These are phyloP conservation scores for Drusus annulatus DNA, from an alignment of 1,140 invertebrate genomes.

Conservation along the genomic window DNA sequence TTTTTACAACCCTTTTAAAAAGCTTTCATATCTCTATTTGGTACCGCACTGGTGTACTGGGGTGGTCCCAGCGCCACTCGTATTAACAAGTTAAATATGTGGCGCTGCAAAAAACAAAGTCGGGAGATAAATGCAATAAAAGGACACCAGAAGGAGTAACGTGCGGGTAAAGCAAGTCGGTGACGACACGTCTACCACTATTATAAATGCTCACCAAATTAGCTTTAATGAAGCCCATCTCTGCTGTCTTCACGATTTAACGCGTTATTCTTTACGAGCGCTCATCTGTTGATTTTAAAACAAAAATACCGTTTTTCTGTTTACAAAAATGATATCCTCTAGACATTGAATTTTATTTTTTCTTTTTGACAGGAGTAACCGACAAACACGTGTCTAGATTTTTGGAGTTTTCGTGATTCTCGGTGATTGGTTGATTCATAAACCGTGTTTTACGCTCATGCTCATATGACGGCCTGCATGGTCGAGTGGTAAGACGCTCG, in stretches of 20 bases:
- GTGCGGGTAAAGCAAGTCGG: constrained; percentile 23
- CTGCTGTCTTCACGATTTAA: constrained; percentile 40
- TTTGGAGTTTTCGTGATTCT: too few relatives aligned
- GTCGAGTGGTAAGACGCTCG: too few relatives aligned
- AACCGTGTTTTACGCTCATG: too few relatives aligned
- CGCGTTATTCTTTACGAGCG: constrained; percentile 20
- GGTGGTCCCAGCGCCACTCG: constrained; percentile 51
- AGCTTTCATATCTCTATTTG: too few relatives aligned
- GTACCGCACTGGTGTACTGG: constrained; percentile 17
- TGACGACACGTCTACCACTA: constrained; percentile 47
- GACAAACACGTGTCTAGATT: too few relatives aligned
- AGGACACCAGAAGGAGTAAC: constrained; percentile 49
- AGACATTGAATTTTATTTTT: neutral
- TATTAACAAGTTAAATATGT: constrained; percentile 54
- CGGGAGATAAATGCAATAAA: constrained; percentile 37
- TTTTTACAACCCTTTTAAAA: too few relatives aligned
- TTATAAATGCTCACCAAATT: constrained; percentile 56
- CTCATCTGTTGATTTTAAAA: constrained; percentile 12
- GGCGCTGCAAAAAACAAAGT: constrained; percentile 51
- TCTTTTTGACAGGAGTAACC: too few relatives aligned
- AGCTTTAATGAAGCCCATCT: constrained; percentile 53
- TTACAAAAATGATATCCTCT: neutral
- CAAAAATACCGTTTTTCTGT: neutral
- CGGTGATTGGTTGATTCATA: too few relatives aligned
- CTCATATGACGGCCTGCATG: too few relatives aligned